phyloP scores from a whole-genome alignment of 2,797 vertebrate species.

The Pseudomugil gertrudae region DNA sequence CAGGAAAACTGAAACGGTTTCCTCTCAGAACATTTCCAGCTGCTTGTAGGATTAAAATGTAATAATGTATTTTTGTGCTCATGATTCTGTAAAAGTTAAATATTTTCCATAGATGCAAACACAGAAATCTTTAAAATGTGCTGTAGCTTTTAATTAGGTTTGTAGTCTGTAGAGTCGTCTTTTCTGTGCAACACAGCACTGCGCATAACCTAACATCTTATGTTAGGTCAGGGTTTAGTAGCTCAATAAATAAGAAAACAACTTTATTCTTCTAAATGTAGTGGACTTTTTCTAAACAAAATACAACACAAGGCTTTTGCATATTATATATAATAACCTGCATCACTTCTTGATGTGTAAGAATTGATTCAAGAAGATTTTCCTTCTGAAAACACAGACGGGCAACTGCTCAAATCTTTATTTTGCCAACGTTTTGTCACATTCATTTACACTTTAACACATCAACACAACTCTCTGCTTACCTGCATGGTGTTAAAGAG shows the following conservation, averaged over 20 bases:
- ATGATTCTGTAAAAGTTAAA: too few species aligned
- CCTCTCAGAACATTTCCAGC: not conserved
- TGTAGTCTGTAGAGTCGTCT: too few species aligned
- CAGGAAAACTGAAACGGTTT: not conserved
- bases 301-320: too few species aligned
- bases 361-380: not conserved
- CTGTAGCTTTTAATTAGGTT: too few species aligned
- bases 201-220: too few species aligned
- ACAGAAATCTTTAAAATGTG: too few species aligned
- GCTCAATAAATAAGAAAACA: not conserved
- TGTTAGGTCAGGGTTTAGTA: not conserved
- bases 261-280: too few species aligned
- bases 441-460: not conserved
- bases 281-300: not conserved
- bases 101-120: too few species aligned
- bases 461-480: slow-evolving; percentile 3
- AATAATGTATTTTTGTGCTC: not conserved
- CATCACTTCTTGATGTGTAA: not conserved
- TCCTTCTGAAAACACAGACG: slow-evolving; percentile 1
- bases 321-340: not conserved
- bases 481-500: slow-evolving; percentile 86
- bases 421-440: not conserved
- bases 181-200: too few species aligned
- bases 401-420: not conserved
- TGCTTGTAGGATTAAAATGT: not conserved